Percentiles rank a stretch among this genome's conserved stretches.
Conservation (phyloP, 2,797 vertebrate species). For the Typhlichthys subterraneus region DNA sequence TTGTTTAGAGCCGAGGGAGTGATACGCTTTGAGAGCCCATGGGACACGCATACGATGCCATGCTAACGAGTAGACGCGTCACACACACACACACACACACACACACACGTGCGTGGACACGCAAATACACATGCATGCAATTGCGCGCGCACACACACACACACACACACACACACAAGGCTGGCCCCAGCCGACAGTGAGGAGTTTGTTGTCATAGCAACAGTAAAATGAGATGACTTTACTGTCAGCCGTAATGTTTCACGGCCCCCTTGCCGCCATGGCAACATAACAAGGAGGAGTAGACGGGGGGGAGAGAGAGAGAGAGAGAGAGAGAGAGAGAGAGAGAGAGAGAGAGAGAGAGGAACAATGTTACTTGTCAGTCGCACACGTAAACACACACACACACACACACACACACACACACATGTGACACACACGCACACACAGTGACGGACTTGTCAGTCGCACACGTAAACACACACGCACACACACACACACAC, state of each 20-base stretch:
- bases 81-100: conserved; percentile 18
- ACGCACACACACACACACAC: no score
- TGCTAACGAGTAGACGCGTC: conserved; percentile 23
- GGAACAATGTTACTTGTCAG: conserved; percentile 65
- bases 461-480: no score
- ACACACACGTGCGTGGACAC: no score
- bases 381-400: conserved; percentile 29
- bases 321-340: conserved; percentile 59
- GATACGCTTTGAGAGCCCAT: conserved; percentile 67
- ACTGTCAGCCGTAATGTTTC: conserved; percentile 97
- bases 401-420: neutral
- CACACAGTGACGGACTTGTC: neutral
- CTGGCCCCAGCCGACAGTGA: conserved; percentile 88
- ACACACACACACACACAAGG: conserved; percentile 59
- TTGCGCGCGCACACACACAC: conserved; percentile 5
- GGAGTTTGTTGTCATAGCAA: conserved; percentile 97
- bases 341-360: conserved; percentile 20
- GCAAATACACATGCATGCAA: neutral
- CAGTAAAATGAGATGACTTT: conserved; percentile 96
- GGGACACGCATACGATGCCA: conserved; percentile 52
- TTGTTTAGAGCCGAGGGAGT: conserved; percentile 71
- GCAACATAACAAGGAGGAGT: conserved; percentile 77
- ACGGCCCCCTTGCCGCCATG: conserved; percentile 84
- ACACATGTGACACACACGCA: neutral
- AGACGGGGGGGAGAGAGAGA: neutral